These are phyloP conservation scores for Oreochromis spilurus DNA, from an alignment of 2,113 vertebrate species.

Conservation along the genomic window DNA sequence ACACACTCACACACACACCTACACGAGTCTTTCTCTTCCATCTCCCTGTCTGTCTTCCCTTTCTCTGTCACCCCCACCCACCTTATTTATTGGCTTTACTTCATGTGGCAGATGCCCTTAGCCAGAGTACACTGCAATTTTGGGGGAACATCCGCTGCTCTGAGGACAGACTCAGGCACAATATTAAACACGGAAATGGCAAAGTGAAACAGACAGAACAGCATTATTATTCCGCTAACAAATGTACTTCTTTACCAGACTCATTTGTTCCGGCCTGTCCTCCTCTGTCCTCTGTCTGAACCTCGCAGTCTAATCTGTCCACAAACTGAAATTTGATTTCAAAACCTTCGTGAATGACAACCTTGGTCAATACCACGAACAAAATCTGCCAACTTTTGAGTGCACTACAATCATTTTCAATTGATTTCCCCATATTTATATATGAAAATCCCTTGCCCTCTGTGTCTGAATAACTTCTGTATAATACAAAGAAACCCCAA, in stretches of 20 bases:
- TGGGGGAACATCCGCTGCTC: conserved; percentile 16
- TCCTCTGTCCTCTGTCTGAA: conserved; percentile 35
- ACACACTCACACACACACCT: not conserved
- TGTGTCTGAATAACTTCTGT: not conserved
- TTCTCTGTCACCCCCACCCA: conserved; percentile 1
- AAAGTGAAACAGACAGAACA: conserved; percentile 38
- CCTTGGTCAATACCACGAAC: not conserved
- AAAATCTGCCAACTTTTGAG: not conserved
- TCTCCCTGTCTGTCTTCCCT: not conserved
- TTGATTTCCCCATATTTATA: not conserved
- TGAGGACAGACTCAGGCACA: conserved; percentile 38
- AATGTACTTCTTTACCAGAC: conserved; percentile 5
- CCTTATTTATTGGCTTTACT: conserved; percentile 34
- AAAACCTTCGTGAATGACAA: not conserved
- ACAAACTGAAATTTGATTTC: conserved; percentile 25
- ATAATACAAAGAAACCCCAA: not conserved
- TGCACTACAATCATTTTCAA: not conserved
- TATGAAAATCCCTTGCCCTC: not conserved
- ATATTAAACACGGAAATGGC: conserved; percentile 34
- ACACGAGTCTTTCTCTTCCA: not conserved
- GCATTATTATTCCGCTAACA: conserved; percentile 49
- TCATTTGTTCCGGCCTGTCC: not conserved
- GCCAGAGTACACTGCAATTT: conserved; percentile 14
- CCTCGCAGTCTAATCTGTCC: conserved; percentile 7
- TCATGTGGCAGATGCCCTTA: conserved; percentile 25